Evolutionary conservation across 2,113 vertebrate genomes (phyloP).

Genomic region (Mastomys coucha): DNA sequence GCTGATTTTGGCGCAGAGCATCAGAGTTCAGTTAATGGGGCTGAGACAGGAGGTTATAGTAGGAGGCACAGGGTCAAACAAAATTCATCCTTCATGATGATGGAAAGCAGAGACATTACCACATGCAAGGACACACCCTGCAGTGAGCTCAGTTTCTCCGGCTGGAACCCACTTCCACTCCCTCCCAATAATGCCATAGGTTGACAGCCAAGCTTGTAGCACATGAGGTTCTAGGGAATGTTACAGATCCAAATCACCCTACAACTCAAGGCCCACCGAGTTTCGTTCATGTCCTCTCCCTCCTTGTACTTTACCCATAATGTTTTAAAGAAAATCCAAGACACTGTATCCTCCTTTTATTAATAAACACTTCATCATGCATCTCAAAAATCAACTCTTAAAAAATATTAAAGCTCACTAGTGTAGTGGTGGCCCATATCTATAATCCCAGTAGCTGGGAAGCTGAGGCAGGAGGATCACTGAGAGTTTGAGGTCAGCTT

Average conservation of each 20-base stretch:
- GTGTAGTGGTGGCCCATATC: not conserved
- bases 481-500: not conserved
- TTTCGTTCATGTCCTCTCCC: not conserved
- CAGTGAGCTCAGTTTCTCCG: not conserved
- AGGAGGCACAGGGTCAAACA: not conserved
- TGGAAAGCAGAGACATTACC: not conserved
- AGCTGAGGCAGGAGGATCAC: not conserved
- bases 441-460: not conserved
- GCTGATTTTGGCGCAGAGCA: not conserved
- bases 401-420: not conserved
- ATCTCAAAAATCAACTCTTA: not conserved
- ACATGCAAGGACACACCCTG: too few species aligned
- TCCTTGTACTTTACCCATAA: not conserved
- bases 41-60: not conserved
- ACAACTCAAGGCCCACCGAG: not conserved
- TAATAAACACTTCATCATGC: not conserved
- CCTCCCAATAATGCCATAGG: not conserved
- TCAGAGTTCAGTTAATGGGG: not conserved
- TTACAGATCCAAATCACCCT: not conserved
- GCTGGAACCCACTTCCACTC: too few species aligned
- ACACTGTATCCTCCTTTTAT: not conserved
- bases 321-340: slow-evolving; percentile 47
- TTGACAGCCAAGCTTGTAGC: not conserved
- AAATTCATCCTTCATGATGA: not conserved
- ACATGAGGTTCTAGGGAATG: not conserved